Base-by-base conservation (phyloP, 2,888 invertebrate species). In the Siphlonurus alternatus region DNA sequence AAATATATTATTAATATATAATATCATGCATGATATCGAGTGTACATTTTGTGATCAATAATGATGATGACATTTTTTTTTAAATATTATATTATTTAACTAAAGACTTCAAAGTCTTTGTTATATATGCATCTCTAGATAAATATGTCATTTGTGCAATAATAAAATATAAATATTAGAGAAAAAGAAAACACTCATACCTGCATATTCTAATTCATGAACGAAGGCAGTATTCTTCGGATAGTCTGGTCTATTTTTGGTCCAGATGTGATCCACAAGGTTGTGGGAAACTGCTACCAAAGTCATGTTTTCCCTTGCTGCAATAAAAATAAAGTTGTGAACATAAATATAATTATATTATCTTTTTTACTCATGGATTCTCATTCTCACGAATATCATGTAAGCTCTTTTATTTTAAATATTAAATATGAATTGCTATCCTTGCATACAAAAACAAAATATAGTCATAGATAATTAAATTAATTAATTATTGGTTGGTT, bases 231-330 rank as follows among this genome's bases (percentile, higher is more conserved):
- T 76, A 7, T 80, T 80, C 63, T 73, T 66, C 63, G 83, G 81
- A 63, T 79, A 76, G 24, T 77, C 77, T 0, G 88, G 86, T 23
- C 85, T 76, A 65, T 81, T 79, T 61, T 79, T 76, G 61, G 78
- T 80, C 93, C 93, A 94, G 66, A 92, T 83, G 67, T 82, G 73
- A 72, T 94, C 93, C 10, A 94, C 77, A 51, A 93, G 76, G 70
- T 91, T 89, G n/a, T 62, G 63, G 5, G 60, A 54, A 1, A 71
- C 69, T 24, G 69, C 66, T 3, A 68, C 65, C 59, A 71, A 64
- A 2, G 66, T 59, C 61, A 70, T 70, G 63, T 78, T 80, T 64
- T 74, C 79, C n/a, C 24, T 23, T 19, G 51, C 64, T 64, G 64
- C 15, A 20, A 15, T 22, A 59, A n/a, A 19, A 19, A 19, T n/a